Percentiles rank a stretch among this genome's conserved stretches.
These are phyloP conservation scores for Pristionchus fissidentatus DNA, from an alignment of 2,888 invertebrate genomes.

Conservation along the genomic window DNA sequence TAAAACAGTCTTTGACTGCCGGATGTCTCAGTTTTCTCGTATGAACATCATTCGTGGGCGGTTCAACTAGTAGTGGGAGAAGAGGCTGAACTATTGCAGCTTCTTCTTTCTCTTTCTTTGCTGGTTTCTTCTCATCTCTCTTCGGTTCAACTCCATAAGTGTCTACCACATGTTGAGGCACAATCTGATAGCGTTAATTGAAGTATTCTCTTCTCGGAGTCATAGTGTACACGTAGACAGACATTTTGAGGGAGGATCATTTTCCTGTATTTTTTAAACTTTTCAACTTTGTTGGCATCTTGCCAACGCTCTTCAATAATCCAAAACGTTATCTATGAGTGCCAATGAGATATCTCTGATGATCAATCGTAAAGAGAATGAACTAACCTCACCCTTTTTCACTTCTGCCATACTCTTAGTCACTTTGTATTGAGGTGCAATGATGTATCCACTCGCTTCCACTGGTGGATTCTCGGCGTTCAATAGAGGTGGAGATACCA, in stretches of 20 bases:
- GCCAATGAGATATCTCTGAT: too few relatives aligned
- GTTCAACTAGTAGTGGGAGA: neutral
- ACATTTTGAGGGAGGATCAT: neutral
- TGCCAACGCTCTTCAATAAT: too few relatives aligned
- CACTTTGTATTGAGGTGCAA: slow-evolving; percentile 11
- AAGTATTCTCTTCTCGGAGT: neutral
- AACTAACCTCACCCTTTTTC: slow-evolving; percentile 2
- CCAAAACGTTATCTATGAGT: too few relatives aligned
- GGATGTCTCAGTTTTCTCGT: slow-evolving; percentile 26
- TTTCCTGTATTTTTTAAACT: neutral
- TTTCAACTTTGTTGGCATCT: too few relatives aligned
- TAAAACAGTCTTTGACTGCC: slow-evolving; percentile 46
- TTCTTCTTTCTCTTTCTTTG: neutral
- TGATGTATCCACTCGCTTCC: neutral
- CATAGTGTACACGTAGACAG: too few relatives aligned
- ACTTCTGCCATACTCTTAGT: slow-evolving; percentile 18
- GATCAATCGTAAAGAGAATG: too few relatives aligned
- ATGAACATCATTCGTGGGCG: neutral
- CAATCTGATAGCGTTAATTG: neutral
- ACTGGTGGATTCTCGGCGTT: slow-evolving; percentile 7
- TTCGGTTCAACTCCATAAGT: slow-evolving; percentile 9
- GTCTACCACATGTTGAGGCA: slow-evolving; percentile 9
- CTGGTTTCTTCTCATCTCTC: slow-evolving; percentile 1
- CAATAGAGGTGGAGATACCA: neutral
- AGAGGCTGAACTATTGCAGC: neutral